phyloP scores from a whole-genome alignment of 1,140 invertebrate genomes.

The Rhagoletis zephyria region DNA sequence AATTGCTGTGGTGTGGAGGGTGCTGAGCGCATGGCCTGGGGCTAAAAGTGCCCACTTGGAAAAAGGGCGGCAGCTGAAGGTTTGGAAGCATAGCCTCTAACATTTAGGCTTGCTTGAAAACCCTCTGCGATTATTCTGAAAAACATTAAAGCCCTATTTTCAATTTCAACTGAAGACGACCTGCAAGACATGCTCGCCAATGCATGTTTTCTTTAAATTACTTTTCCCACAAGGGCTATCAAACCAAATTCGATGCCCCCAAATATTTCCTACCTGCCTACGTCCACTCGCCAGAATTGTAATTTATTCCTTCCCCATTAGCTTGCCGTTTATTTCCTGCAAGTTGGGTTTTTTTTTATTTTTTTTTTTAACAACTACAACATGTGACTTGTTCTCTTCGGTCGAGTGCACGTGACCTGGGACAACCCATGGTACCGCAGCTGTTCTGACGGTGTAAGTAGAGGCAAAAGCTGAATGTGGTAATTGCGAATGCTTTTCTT shows the following conservation, averaged over 20 bases:
- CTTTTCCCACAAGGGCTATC: too few relatives aligned
- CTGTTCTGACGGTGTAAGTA: neutral
- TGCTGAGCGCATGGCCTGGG: neutral
- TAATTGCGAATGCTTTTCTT: neutral
- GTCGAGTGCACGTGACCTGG: conserved; percentile 1
- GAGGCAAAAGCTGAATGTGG: neutral
- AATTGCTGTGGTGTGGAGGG: neutral
- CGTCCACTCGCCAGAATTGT: neutral
- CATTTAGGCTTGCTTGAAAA: too few relatives aligned
- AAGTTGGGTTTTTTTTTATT: neutral
- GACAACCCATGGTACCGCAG: neutral
- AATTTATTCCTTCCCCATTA: neutral
- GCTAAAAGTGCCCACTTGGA: neutral
- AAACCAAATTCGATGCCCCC: too few relatives aligned
- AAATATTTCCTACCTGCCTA: neutral
- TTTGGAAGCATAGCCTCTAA: too few relatives aligned
- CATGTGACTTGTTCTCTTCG: neutral
- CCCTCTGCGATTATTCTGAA: too few relatives aligned
- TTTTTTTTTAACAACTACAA: conserved; percentile 1
- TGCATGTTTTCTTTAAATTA: too few relatives aligned
- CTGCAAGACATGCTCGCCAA: too few relatives aligned
- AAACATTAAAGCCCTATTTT: too few relatives aligned
- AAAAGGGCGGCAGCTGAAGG: neutral
- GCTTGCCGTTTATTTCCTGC: neutral
- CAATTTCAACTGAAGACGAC: too few relatives aligned